Percentiles rank a stretch among this genome's conserved stretches.
These are phyloP conservation scores for Perognathus longimembris DNA, from an alignment of 2,113 vertebrate species.

Conservation along the genomic window DNA sequence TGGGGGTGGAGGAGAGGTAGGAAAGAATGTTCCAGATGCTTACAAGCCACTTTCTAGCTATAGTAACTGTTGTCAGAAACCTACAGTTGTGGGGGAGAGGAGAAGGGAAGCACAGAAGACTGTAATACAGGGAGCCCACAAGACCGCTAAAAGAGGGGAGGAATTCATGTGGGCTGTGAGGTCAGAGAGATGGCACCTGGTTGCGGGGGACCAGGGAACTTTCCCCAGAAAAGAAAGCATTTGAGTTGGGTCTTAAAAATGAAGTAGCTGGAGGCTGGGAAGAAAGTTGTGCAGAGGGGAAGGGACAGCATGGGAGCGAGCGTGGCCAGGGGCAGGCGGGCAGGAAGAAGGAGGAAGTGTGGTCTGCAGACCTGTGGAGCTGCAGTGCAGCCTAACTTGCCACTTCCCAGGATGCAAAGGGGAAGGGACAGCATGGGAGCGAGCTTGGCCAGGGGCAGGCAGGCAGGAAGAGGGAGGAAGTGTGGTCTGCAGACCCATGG, in stretches of 20 bases:
- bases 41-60: background rate
- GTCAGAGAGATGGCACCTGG: slow-evolving; percentile 2
- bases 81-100: background rate
- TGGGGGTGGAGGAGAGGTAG: too few relatives aligned
- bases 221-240: slow-evolving; percentile 8
- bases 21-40: slow-evolving; percentile 10
- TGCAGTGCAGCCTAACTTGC: background rate
- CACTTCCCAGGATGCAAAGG: background rate
- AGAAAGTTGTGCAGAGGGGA: background rate
- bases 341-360: background rate
- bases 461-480: too few relatives aligned
- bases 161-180: background rate
- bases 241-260: background rate
- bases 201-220: background rate
- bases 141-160: background rate
- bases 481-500: too few relatives aligned
- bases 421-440: background rate
- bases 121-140: background rate
- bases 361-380: rapidly evolving
- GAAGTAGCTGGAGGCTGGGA: background rate
- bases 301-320: background rate
- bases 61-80: background rate
- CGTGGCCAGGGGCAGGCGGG: background rate
- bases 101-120: background rate
- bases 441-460: background rate